Evolutionary conservation across 1,140 invertebrate genomes (phyloP).

Genomic region (Euschistus heros): DNA sequence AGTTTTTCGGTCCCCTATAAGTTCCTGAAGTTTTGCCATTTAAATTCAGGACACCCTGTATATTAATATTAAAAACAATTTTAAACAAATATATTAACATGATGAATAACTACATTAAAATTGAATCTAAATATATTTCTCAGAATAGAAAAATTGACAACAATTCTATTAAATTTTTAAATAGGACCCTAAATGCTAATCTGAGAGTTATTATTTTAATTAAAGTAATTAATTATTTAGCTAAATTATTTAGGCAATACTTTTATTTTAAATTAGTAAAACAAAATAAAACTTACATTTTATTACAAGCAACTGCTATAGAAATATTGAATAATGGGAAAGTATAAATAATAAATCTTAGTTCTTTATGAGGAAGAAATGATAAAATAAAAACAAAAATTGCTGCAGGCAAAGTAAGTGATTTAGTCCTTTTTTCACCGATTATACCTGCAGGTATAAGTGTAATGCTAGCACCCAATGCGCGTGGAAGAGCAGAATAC

Average conservation of each 20-base stretch:
- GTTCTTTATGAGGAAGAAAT: conserved; percentile 94
- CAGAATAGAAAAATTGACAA: too few relatives aligned
- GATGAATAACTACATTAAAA: too few relatives aligned
- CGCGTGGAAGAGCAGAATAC: conserved; percentile 88
- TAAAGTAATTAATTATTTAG: conserved; percentile 8
- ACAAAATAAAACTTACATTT: conserved; percentile 58
- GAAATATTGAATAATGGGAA: conserved; percentile 88
- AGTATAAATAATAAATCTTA: conserved; percentile 95
- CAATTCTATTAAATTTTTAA: too few relatives aligned
- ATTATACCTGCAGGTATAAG: conserved; percentile 72
- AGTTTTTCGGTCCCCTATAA: too few relatives aligned
- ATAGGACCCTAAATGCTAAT: background rate
- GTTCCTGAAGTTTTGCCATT: too few relatives aligned
- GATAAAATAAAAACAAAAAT: conserved; percentile 86
- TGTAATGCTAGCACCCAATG: conserved; percentile 67
- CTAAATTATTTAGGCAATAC: conserved; percentile 5
- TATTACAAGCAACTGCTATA: conserved; percentile 74
- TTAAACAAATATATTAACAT: too few relatives aligned
- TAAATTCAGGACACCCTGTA: too few relatives aligned
- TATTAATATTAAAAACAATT: too few relatives aligned
- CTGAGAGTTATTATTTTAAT: background rate
- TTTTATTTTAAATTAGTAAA: conserved; percentile 7
- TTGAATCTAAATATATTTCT: too few relatives aligned
- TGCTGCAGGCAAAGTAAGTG: conserved; percentile 60
- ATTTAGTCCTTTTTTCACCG: conserved; percentile 56